Base-by-base conservation (phyloP, 1,140 invertebrate species). In the Drusus annulatus region DNA sequence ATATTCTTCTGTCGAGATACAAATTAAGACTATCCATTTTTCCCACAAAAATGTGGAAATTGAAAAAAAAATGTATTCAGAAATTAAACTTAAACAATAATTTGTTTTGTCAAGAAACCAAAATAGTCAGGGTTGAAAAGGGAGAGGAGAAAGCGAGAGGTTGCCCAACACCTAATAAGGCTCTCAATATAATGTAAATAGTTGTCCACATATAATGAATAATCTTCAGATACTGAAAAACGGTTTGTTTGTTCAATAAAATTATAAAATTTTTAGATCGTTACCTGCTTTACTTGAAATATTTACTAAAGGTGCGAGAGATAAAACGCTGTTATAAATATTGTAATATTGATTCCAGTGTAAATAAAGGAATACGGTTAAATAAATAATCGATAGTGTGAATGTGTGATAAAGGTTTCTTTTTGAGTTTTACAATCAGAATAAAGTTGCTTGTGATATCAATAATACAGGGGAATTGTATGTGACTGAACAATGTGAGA, bases 361-460 rank as follows among this genome's bases (percentile, higher is more conserved):
- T 79, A 71, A 79, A 79, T 79, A 79, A 58, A 51, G 50, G 58
- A 60, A 62, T 69, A 45, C 25, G 36, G 62, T 73, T 60, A 60
- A 79, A 73, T 73, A 73, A 79, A 79, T 79, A 79, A 79, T 79
- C 77, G 77, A 79, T 79, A 79, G 73, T 73, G 7, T 54, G 68
- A 25, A 78, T 17, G 36, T 45, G 51, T 36, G 77, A 79, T 79
- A 79, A 79, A 73, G 50, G 21, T 50, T 73, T 25, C 58, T 79
- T 77, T 77, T 62, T 15, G 23, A 69, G 25, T 28, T 76, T 76
- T 65, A 63, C n/a, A 19, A 71, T 58, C 73, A 31, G 25, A 75
- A 75, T 75, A 36, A 58, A 58, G 56, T 75, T 58, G 28, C 28
- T 75, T 54, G 60, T 56, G 19, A 50, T 58, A 60, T 58, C 21